Evolutionary conservation across 2,797 vertebrate genomes (phyloP), one percentile per base, ranked within the genome.

Genomic region (Triplophysa bombifrons): DNA sequence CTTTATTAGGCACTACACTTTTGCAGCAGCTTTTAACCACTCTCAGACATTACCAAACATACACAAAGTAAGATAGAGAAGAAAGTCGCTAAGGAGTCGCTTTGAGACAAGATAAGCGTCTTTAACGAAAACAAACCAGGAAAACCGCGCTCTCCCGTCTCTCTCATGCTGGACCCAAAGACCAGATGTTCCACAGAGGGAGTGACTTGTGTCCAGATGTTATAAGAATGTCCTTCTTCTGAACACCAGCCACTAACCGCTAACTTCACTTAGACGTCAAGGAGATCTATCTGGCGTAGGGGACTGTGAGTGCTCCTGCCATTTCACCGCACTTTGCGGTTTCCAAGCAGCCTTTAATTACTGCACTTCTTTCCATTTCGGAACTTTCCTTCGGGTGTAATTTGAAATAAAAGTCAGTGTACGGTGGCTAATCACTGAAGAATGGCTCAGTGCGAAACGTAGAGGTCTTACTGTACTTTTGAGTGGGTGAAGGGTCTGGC

Each of bases 151-250:
- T 64, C 48, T 41, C 56, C 14, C 6, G 22, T 25, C 58, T 41
- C 41, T 80, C 58, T 72, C 58, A 41, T 30, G 22, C 69, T 82
- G 56, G 48, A 64, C 72, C 50, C 53, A 30, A 19, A 3, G 51
- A 80, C 76, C 84, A 84, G 72, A 85, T 85, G 82, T 76, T 80
- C 58, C 74, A 68, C 60, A 68, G 63, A 82, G 70, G 81, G 75
- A 80, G 69, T 67, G 73, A 78, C 76, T 61, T 17, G 68, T 81
- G 27, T 3, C 68, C 73, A 85, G 84, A 85, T 85, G 81, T 74
- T 66, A 58, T 55, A 78, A 81, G 75, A 78, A 80, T 72, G 72
- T 73, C 76, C 71, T 30, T 80, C 64, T 70, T 65, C 73, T 82
- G 17, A 53, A 68, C 11, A 34, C 34, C 61, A n/a, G n/a, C 75